phyloP scores from a whole-genome alignment of 2,113 vertebrate species.

The Xenopus borealis region DNA sequence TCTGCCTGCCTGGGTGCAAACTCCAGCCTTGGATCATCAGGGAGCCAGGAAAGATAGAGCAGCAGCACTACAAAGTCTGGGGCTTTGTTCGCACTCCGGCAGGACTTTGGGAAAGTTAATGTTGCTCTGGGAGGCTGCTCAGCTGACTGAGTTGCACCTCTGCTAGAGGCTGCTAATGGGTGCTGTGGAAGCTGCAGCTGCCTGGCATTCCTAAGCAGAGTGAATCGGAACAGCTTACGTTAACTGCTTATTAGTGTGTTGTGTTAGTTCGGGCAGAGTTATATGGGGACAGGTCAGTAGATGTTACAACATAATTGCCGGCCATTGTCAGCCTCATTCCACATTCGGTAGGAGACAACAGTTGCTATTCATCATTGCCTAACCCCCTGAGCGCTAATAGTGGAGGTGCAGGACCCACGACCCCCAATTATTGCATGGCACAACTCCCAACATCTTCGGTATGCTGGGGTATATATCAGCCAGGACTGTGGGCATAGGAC shows the following conservation, averaged over 20 bases:
- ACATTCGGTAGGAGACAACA: no score
- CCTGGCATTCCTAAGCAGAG: neutral
- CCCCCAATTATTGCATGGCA: no score
- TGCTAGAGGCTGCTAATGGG: constrained; percentile 69
- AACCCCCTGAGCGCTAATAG: no score
- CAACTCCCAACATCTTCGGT: no score
- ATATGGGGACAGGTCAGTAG: constrained; percentile 10
- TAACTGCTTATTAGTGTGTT: constrained; percentile 18
- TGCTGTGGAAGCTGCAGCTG: constrained; percentile 63
- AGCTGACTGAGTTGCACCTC: constrained; percentile 39
- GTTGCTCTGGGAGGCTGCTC: constrained; percentile 39
- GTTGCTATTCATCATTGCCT: no score
- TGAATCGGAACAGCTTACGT: constrained; percentile 4
- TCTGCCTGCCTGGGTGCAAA: constrained; percentile 5
- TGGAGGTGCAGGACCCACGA: no score
- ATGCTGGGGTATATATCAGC: no score
- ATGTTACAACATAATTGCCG: no score
- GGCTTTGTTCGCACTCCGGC: constrained; percentile 48
- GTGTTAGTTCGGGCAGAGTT: neutral
- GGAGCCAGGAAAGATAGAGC: neutral
- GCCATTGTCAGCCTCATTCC: no score
- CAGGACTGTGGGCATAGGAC: no score
- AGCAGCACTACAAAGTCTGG: constrained; percentile 3
- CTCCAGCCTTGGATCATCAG: constrained; percentile 25
- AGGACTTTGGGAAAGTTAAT: constrained; percentile 64